Evolutionary conservation across 2,113 vertebrate genomes (phyloP).

Genomic region (Cyanistes caeruleus): DNA sequence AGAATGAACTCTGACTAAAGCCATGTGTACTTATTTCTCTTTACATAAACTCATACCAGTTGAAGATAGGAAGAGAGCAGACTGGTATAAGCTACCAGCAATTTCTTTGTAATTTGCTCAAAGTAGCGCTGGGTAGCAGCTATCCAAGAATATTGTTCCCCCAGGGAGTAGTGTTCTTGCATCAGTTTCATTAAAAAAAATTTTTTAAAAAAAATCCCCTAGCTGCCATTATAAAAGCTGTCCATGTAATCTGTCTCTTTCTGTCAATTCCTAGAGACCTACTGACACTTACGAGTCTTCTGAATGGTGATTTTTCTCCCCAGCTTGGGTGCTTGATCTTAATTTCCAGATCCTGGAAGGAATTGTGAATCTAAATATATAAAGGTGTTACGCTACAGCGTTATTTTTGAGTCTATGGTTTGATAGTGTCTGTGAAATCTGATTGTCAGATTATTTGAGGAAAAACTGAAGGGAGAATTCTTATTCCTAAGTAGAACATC

Average conservation of each 20-base stretch:
- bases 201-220: no score
- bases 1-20: neutral
- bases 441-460: neutral
- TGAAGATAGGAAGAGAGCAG: neutral
- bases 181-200: neutral
- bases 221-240: neutral
- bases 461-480: neutral
- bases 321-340: neutral
- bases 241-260: neutral
- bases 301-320: neutral
- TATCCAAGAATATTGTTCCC: neutral
- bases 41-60: neutral
- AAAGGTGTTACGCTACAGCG: neutral
- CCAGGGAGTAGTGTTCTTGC: neutral
- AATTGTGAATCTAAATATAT: neutral
- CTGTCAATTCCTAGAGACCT: neutral
- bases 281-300: neutral
- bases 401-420: neutral
- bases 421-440: neutral
- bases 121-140: neutral
- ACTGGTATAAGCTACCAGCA: neutral
- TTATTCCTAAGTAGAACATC: neutral
- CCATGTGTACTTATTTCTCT: neutral
- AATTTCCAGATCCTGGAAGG: neutral
- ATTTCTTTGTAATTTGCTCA: neutral